Evolutionary conservation across 2,113 vertebrate species (phyloP), one percentile per base, ranked within the genome.

Genomic region (Thunnus thynnus): DNA sequence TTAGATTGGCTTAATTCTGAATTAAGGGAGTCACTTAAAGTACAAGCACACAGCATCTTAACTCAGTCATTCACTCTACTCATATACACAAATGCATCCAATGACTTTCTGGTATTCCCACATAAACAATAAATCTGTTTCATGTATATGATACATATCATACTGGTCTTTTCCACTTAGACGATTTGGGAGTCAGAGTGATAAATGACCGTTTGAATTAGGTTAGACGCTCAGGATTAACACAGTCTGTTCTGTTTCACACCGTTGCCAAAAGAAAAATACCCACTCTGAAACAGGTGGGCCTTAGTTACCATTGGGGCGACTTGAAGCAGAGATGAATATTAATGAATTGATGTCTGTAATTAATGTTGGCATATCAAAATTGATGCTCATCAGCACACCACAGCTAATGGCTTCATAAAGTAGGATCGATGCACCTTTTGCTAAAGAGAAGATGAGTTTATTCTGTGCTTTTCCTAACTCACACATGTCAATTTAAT

Each of bases 181-280:
- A 30, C 20, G 64, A 65, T 78, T 22, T 46, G 64, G 82, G 74
- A 80, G 76, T 78, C 84, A 48, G 56, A 55, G 66, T 89, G 92
- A 93, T 86, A 73, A 89, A 93, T 86, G 85, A 77, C 14, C 4
- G 8, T 68, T 77, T 75, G 57, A 82, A 92, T 80, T 46, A 74
- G 62, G 16, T 18, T 79, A 50, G 92, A 91, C 78, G 4, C 84
- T 65, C 60, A 50, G 36, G 50, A 91, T 92, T 73, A 88, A 72
- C 81, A 80, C 89, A 85, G 89, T 86, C 88, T 93, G 93, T 85
- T 92, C 85, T 55, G 71, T 66, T 86, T 87, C 62, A 79, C 64
- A 27, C 25, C 2, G 22, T 61, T 87, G 91, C 90, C 91, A 89
- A 89, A 82, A 78, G 60, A 62, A 83, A 87, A 79, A 76, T 14